Conservation (phyloP, 2,113 vertebrate species). For the Taxidea taxus region DNA sequence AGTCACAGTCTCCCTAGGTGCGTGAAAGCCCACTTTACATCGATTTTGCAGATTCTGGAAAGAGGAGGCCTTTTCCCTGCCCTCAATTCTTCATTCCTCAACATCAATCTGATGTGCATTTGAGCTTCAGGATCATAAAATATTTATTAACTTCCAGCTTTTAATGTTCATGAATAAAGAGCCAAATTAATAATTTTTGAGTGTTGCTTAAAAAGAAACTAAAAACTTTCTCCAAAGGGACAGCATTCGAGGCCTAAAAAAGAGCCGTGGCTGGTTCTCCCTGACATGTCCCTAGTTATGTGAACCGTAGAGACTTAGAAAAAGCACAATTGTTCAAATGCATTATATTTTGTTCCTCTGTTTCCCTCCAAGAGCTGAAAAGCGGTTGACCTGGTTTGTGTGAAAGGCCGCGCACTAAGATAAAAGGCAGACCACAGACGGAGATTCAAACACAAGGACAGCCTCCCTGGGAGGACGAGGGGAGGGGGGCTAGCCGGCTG, state of each 20-base stretch:
- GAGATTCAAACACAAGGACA: neutral
- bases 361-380: slow-evolving; percentile 19
- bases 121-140: slow-evolving; percentile 44
- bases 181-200: slow-evolving; percentile 69
- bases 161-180: slow-evolving; percentile 65
- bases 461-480: fast-evolving
- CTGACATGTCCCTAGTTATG: neutral
- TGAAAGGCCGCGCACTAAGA: neutral
- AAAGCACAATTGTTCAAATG: neutral
- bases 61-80: neutral
- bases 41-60: slow-evolving; percentile 1
- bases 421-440: neutral
- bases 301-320: neutral
- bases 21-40: neutral
- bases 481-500: fast-evolving
- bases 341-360: neutral
- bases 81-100: neutral
- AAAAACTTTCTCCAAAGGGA: slow-evolving; percentile 20
- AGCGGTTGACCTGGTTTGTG: neutral
- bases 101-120: neutral
- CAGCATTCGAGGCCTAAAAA: neutral
- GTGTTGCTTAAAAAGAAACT: slow-evolving; percentile 62
- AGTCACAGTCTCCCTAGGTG: fast-evolving
- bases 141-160: slow-evolving; percentile 68
- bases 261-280: neutral